phyloP scores from a whole-genome alignment of 2,113 vertebrate genomes.

The sheep (Ovis aries) region DNA sequence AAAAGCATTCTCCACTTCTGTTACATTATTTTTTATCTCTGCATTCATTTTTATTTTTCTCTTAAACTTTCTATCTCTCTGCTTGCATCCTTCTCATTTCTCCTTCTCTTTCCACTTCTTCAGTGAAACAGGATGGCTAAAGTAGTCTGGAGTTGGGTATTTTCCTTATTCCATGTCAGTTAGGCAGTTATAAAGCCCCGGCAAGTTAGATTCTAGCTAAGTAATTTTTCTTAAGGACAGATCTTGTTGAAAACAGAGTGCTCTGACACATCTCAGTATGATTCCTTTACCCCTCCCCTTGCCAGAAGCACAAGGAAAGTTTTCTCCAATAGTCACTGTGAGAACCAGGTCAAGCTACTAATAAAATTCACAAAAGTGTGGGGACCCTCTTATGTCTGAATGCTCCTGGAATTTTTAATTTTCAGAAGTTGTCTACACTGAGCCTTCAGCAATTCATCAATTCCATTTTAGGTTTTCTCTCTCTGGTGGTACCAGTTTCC shows the following conservation, averaged over 20 bases:
- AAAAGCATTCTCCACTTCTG: background rate
- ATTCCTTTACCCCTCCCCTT: background rate
- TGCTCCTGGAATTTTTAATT: background rate
- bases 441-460: background rate
- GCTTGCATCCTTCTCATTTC: background rate
- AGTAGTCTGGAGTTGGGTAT: background rate
- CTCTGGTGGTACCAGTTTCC: background rate
- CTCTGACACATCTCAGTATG: background rate
- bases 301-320: background rate
- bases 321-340: background rate
- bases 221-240: background rate
- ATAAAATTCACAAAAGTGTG: background rate
- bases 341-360: background rate
- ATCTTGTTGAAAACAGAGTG: background rate
- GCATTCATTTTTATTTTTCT: background rate
- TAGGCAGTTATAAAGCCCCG: background rate
- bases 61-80: background rate
- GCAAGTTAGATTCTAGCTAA: background rate
- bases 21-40: background rate
- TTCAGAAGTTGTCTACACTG: background rate
- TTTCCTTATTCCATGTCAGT: background rate
- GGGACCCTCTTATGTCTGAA: no score
- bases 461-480: background rate
- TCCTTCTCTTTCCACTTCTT: background rate
- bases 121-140: background rate